Evolutionary conservation across 2,797 vertebrate genomes (phyloP), one percentile per base, ranked within the genome.

Genomic region (Distichodus sexfasciatus): DNA sequence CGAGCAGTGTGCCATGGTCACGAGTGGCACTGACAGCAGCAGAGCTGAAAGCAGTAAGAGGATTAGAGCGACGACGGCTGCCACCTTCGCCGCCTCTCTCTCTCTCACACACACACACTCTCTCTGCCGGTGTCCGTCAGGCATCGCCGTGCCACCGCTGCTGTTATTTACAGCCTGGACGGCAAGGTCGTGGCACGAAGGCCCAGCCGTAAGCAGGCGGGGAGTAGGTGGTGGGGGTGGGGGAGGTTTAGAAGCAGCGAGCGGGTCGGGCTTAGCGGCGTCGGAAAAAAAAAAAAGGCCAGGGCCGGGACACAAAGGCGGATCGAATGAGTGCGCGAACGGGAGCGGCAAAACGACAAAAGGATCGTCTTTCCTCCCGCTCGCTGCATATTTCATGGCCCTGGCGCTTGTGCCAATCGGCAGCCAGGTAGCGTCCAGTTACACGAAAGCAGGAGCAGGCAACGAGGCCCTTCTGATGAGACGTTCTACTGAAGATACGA

Each of bases 11-110:
- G 15, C 21, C 31, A 35, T n/a, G n/a, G n/a, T n/a, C n/a, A n/a
- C n/a, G n/a, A 33, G 26, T 12, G 43, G 15, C 64, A 46, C 40
- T 41, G 23, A 47, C 41, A 47, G 29, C 17, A 69, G 82, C 58
- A 71, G 29, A 72, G 78, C 77, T 73, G 76, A 71, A 43, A 74
- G 69, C 69, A 74, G 50, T 82, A 86, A 87, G 84, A 83, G 81
- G 88, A 90, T 90, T 88, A 90, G 74, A 69, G 48, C 10, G 51
- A 72, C 79, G 55, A 41, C 73, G 54, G 67, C 78, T 61, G 62
- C 65, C 70, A 72, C 79, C 58, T 38, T 74, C 57, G 67, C 78
- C 62, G 62, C 65, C 70, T 79, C 77, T 77, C 70, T 64, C 81
- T 77, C 71, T 33, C 21, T 28, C 64, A 82, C 80, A 81, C 81